Evolutionary conservation across 1,140 invertebrate genomes (phyloP), one percentile per base, ranked within the genome.

Genomic region (Pomacea maculata): DNA sequence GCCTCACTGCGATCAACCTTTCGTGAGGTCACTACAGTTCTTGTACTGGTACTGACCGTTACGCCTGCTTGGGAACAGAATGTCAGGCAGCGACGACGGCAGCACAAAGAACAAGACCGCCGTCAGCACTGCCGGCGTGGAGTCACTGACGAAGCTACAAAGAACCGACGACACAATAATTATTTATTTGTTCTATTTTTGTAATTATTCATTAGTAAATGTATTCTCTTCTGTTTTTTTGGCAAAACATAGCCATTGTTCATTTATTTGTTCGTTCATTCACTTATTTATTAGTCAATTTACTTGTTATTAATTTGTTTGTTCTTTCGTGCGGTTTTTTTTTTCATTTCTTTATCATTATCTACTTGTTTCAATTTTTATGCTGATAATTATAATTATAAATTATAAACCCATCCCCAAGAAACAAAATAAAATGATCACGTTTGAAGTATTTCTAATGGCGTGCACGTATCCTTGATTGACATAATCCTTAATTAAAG

Each of bases 131-230:
- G 88, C 87, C 5, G 89, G 87, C 11, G 87, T 86, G 14, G 88
- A 87, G 81, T 90, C 89, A 19, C 91, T 91, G 0, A 93, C 89
- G 71, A 87, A 88, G 63, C 92, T 93, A 84, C n/a, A 61, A 19
- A 76, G 15, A 64, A 61, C 57, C 2, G 57, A 61, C 11, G 57
- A 61, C 57, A 61, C 15, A 17, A 61, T 17, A 61, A 61, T 1
- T 14, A 11, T 61, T 61, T 9, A 61, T 17, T 61, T 61, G 1
- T 45, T 45, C 0, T 45, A 45, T 45, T 45, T 45, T 45, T 45
- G 34, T 45, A 45, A 45, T 45, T 4, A 45, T 45, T 45, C 3
- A 45, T 45, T 45, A 45, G 34, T 1, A 45, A 45, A 45, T 45
- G 34, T 45, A 45, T 45, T 45, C 34, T 45, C 34, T 6, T 61